These are phyloP conservation scores for Gallinago media DNA, from an alignment of 2,113 vertebrate species.

Conservation along the genomic window DNA sequence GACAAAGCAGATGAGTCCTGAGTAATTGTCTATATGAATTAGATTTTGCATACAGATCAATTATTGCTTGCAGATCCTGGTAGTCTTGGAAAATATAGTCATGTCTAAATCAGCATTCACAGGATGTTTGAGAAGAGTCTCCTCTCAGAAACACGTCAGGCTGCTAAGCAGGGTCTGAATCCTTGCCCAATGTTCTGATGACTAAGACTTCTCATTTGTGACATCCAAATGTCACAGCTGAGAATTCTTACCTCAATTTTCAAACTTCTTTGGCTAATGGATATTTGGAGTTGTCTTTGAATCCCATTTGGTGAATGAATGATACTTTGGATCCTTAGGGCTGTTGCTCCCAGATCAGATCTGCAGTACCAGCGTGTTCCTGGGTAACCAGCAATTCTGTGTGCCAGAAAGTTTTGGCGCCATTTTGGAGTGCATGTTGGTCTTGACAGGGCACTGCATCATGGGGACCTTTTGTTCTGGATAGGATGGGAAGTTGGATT, in stretches of 20 bases:
- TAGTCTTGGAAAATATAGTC: background rate
- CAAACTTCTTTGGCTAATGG: background rate
- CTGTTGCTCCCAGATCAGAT: background rate
- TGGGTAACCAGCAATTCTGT: background rate
- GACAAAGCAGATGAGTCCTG: background rate
- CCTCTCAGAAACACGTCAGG: fast-evolving
- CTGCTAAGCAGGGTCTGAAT: background rate
- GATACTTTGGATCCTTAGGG: background rate
- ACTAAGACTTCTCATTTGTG: background rate
- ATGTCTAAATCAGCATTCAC: background rate
- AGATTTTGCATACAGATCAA: background rate
- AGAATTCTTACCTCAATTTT: background rate
- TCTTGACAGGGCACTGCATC: background rate
- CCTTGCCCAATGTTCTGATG: background rate
- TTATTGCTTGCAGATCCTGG: background rate
- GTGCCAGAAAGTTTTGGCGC: background rate
- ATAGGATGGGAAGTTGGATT: background rate
- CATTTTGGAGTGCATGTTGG: fast-evolving
- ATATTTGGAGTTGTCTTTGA: background rate
- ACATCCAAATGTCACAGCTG: background rate
- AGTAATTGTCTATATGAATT: background rate
- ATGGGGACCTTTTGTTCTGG: background rate
- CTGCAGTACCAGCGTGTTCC: background rate
- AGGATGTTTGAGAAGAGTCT: background rate
- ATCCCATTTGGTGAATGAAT: fast-evolving